Evolutionary conservation across 2,113 vertebrate species (phyloP).

Genomic region (Acrocephalus kingi): DNA sequence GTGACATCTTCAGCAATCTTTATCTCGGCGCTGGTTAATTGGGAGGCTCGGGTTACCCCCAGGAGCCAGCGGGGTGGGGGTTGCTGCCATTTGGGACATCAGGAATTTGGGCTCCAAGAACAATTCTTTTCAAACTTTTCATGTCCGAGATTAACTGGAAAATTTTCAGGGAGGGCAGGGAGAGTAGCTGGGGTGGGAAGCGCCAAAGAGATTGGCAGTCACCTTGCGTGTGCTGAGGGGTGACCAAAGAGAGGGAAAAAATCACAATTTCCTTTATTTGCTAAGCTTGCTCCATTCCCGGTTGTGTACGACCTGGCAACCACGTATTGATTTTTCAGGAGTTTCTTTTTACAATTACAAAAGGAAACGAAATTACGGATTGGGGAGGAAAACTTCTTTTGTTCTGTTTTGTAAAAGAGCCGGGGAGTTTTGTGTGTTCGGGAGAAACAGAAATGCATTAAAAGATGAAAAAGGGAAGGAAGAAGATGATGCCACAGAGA

Average conservation of each 20-base stretch:
- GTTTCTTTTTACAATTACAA: constrained; percentile 63
- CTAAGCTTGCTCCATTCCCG: constrained; percentile 25
- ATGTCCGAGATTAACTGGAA: background rate
- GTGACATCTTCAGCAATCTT: constrained; percentile 63
- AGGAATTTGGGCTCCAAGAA: constrained; percentile 47
- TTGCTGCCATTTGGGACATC: constrained; percentile 22
- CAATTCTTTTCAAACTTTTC: constrained; percentile 25
- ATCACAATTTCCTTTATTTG: constrained; percentile 68
- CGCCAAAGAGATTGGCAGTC: background rate
- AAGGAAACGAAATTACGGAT: constrained; percentile 65
- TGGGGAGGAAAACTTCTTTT: constrained; percentile 47
- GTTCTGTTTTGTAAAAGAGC: constrained; percentile 50
- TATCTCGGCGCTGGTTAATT: constrained; percentile 53
- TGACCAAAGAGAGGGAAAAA: constrained; percentile 24
- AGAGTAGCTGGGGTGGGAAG: background rate
- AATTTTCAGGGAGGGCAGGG: background rate
- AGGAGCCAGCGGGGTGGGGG: constrained; percentile 30
- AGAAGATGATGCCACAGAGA: constrained; percentile 29
- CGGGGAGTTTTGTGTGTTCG: background rate
- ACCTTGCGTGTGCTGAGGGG: constrained; percentile 26
- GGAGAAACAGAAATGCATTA: constrained; percentile 55
- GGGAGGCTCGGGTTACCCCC: constrained; percentile 25
- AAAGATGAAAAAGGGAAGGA: constrained; percentile 23
- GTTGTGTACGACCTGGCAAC: constrained; percentile 34
- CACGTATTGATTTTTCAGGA: constrained; percentile 61